Evolutionary conservation across 2,113 vertebrate genomes (phyloP), one percentile per base, ranked within the genome.

Genomic region (Heloderma charlesbogerti): DNA sequence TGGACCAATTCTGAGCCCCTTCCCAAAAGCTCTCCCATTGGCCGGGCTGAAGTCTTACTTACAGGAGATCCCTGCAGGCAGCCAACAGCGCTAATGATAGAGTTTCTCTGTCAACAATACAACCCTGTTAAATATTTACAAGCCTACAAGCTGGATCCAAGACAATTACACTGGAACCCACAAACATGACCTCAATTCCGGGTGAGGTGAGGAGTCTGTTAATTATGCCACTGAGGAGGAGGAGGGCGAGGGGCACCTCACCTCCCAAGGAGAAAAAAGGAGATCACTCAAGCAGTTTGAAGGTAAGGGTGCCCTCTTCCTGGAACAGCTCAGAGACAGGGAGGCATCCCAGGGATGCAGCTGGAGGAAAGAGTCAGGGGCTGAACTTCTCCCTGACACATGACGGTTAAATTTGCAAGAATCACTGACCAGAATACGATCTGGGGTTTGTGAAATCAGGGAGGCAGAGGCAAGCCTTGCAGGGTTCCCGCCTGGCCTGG

Each of bases 71-170:
- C 72, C 82, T 51, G 74, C 43, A 22, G 83, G 83, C 89, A 37
- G 82, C 72, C 60, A 48, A 25, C 10, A 54, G 60, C 0, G 9
- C 15, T 25, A 16, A 29, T 13, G 84, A 86, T 79, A 79, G 60
- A 86, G 37, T 86, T 90, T 43, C 89, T 7, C 37, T 6, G 9
- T 40, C 74, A 86, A 69, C 89, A 69, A 69, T 79, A 67, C 15
- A 34, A 20, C 66, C 74, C 75, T 4, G 51, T 90, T 81, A 90
- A 90, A 87, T 80, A 90, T 90, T 90, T 86, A 90, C 63, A 80
- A n/a, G 60, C 45, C 48, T 8, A 71, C 75, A 45, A 90, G 89
- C 27, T 13, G 29, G 63, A 22, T 25, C 60, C 45, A 69, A 74
- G 86, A 34, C 84, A 69, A 34, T 40, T 71, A 57, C 43, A 34